Percentiles rank a stretch among this genome's conserved stretches.
phyloP scores from a whole-genome alignment of 1,140 invertebrate species.

The Drosophila kohkoa region DNA sequence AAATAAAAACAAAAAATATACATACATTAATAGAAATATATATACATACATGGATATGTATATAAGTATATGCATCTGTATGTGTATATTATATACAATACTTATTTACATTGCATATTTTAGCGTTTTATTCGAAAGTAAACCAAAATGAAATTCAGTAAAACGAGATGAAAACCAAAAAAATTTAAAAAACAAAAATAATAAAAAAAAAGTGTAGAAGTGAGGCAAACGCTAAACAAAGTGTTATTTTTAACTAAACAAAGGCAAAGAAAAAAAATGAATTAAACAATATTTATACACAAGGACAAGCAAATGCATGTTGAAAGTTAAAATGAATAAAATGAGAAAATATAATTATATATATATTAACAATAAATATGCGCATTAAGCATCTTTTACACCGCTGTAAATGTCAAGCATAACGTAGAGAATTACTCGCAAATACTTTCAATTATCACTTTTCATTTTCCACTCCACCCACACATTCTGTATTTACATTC shows the following conservation, averaged over 20 bases:
- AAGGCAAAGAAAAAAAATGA: constrained; percentile 37
- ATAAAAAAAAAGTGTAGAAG: constrained; percentile 30
- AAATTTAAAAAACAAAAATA: constrained; percentile 3
- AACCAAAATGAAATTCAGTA: constrained; percentile 39
- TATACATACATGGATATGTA: constrained; percentile 33
- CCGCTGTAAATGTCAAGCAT: constrained; percentile 72
- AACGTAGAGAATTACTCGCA: constrained; percentile 35
- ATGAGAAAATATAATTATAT: constrained; percentile 29
- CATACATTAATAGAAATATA: constrained; percentile 24
- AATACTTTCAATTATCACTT: constrained; percentile 10
- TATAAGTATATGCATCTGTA: constrained; percentile 52
- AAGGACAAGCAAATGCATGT: constrained; percentile 47
- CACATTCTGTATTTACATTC: background rate
- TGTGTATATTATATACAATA: constrained; percentile 66
- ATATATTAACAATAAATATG: constrained; percentile 41
- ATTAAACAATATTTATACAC: constrained; percentile 69
- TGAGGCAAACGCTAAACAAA: constrained; percentile 59
- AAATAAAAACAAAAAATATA: constrained; percentile 31
- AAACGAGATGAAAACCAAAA: constrained; percentile 29
- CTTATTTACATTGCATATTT: constrained; percentile 76
- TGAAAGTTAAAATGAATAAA: constrained; percentile 54
- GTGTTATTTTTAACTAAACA: constrained; percentile 69
- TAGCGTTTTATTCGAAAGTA: constrained; percentile 71
- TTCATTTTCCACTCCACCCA: background rate
- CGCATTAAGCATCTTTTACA: constrained; percentile 46